Conservation (phyloP, 2,888 invertebrate species). For the Aproaerema taeniolella region DNA sequence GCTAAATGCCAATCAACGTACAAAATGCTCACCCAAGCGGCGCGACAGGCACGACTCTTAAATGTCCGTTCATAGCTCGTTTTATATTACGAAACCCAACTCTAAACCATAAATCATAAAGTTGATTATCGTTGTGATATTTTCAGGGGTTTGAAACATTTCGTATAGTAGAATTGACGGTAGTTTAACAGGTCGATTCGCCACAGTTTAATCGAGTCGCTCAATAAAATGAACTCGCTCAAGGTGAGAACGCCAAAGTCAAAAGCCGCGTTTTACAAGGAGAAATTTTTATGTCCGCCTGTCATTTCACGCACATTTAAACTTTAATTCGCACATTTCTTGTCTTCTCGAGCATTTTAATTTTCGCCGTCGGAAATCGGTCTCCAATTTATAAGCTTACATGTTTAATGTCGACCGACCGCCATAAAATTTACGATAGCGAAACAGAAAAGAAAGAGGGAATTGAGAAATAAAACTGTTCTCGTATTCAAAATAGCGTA, state of each 20-base stretch:
- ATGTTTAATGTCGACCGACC: conserved; percentile 43
- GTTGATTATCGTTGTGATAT: conserved; percentile 22
- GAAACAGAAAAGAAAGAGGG: conserved; percentile 38
- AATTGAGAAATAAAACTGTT: conserved; percentile 58
- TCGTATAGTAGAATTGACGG: conserved; percentile 32
- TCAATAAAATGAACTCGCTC: conserved; percentile 53
- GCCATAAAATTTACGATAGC: conserved; percentile 46
- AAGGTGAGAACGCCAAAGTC: conserved; percentile 57
- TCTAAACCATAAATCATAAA: conserved; percentile 29
- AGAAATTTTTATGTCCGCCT: conserved; percentile 64
- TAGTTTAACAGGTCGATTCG: conserved; percentile 65
- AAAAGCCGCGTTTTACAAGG: conserved; percentile 52
- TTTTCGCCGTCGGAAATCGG: conserved; percentile 46
- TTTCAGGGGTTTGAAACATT: too few relatives aligned
- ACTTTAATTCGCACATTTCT: conserved; percentile 62
- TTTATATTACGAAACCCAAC: conserved; percentile 25
- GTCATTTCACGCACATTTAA: conserved; percentile 72
- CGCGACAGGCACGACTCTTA: conserved; percentile 23
- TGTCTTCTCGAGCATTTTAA: conserved; percentile 50
- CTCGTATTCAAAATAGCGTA: conserved; percentile 50
- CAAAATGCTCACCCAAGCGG: conserved; percentile 61
- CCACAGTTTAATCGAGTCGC: conserved; percentile 63
- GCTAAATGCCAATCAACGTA: conserved; percentile 68
- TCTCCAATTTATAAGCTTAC: conserved; percentile 44
- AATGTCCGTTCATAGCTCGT: conserved; percentile 25